Conservation (phyloP, 2,797 vertebrate species). For the Enteromius afrohamiltoni region DNA sequence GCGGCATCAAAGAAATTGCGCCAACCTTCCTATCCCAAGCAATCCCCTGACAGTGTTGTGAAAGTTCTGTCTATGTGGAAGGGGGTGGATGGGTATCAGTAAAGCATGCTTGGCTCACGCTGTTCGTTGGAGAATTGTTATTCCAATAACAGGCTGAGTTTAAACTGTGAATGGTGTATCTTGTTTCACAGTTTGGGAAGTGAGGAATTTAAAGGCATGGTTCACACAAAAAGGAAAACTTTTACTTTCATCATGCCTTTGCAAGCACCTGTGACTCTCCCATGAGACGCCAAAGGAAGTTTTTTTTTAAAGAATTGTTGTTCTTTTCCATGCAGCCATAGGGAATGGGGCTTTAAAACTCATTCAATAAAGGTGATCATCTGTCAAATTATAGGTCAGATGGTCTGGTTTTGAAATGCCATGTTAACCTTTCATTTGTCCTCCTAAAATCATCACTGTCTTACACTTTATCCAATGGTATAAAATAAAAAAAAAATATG, state of each 20-base stretch:
- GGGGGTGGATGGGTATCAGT: constrained; percentile 38
- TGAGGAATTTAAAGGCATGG: neutral
- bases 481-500: neutral
- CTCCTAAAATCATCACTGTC: neutral
- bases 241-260: constrained; percentile 10
- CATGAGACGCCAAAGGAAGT: neutral
- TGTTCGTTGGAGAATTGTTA: constrained; percentile 37
- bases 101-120: constrained; percentile 32
- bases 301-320: neutral
- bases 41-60: constrained; percentile 40
- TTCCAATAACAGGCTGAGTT: constrained; percentile 36
- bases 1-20: constrained; percentile 53
- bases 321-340: neutral
- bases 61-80: constrained; percentile 27
- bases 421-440: neutral
- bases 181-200: constrained; percentile 26
- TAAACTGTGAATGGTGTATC: constrained; percentile 30
- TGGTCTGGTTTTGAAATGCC: neutral
- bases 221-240: neutral
- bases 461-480: neutral
- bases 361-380: neutral
- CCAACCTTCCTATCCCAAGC: constrained; percentile 37
- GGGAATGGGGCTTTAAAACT: neutral
- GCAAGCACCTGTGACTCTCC: neutral
- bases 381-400: neutral